Evolutionary conservation across 2,113 vertebrate genomes (phyloP).

Genomic region (Oreochromis tanganicae): DNA sequence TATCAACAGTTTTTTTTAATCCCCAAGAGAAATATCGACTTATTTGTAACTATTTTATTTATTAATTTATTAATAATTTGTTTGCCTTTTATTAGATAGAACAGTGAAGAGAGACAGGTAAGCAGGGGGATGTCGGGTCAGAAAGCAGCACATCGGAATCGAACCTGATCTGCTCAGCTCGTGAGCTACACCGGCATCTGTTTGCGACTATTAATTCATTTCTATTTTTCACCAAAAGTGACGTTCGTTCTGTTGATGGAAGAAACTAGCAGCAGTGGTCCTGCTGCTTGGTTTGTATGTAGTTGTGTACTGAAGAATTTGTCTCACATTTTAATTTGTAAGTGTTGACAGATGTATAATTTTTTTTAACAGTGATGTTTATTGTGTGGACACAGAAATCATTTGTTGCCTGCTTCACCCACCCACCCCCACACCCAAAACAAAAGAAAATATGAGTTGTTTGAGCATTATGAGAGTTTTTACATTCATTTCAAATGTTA

Average conservation of each 20-base stretch:
- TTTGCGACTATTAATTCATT: neutral
- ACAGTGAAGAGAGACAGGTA: neutral
- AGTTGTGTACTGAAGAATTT: neutral
- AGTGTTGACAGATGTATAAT: neutral
- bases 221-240: neutral
- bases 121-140: neutral
- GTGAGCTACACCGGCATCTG: neutral
- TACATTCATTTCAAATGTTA: constrained; percentile 20
- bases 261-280: neutral
- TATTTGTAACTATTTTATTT: neutral
- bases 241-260: neutral
- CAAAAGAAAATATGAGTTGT: neutral
- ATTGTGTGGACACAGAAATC: neutral
- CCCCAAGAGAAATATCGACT: constrained; percentile 6
- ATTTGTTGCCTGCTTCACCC: constrained; percentile 18
- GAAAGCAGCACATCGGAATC: neutral
- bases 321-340: neutral
- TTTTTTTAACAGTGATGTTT: neutral
- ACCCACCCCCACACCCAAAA: neutral
- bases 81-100: neutral
- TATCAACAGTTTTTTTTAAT: constrained; percentile 8
- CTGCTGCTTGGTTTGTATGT: neutral
- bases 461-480: constrained; percentile 1
- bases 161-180: neutral
- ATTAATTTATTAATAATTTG: neutral